These are phyloP conservation scores for Psophia crepitans DNA, from an alignment of 2,113 vertebrate species.

Conservation along the genomic window DNA sequence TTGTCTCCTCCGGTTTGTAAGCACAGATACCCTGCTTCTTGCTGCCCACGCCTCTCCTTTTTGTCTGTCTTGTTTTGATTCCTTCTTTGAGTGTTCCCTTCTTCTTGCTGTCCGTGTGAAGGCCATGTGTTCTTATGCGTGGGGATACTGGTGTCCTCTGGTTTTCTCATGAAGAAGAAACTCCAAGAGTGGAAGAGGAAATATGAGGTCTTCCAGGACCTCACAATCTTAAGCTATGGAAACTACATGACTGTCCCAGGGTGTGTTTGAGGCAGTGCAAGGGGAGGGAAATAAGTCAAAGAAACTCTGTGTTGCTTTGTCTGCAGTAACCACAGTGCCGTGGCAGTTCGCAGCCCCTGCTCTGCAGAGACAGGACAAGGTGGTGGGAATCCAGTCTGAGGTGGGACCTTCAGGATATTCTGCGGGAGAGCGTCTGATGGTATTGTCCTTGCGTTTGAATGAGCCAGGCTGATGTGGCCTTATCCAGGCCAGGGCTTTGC, in stretches of 20 bases:
- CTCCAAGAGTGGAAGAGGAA: background rate
- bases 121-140: rapidly evolving
- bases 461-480: background rate
- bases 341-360: background rate
- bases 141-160: background rate
- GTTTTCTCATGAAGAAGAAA: background rate
- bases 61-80: background rate
- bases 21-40: background rate
- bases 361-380: background rate
- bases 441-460: background rate
- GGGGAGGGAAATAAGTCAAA: background rate
- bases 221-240: rapidly evolving
- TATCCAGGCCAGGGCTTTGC: background rate
- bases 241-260: background rate
- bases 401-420: rapidly evolving
- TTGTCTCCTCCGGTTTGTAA: background rate
- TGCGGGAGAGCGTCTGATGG: background rate
- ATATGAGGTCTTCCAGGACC: background rate
- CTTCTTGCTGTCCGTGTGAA: background rate
- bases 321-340: background rate
- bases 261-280: background rate
- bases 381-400: background rate
- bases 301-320: background rate
- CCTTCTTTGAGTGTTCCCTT: background rate
- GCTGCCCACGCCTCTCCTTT: rapidly evolving